Evolutionary conservation across 2,113 vertebrate species (phyloP).

Genomic region (Vicugna pacos): DNA sequence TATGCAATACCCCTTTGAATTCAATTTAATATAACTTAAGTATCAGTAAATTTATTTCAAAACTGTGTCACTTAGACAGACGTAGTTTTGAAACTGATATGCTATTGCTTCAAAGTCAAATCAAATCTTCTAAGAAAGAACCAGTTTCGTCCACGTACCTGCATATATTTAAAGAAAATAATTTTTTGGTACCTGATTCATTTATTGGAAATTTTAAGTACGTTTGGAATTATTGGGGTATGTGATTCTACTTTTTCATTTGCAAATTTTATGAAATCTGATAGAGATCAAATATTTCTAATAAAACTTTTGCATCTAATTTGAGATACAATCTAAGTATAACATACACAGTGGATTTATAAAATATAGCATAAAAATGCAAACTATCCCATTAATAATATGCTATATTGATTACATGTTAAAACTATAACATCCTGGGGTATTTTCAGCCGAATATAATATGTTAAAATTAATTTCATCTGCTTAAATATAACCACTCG

Average conservation of each 20-base stretch:
- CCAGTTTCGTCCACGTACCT: neutral
- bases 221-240: neutral
- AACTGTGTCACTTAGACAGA: neutral
- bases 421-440: neutral
- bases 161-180: constrained; percentile 1
- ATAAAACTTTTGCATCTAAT: constrained; percentile 1
- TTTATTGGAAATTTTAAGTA: neutral
- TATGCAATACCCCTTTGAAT: neutral
- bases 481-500: constrained; percentile 29
- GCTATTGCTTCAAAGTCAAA: constrained; percentile 4
- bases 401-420: neutral
- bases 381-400: constrained; percentile 14
- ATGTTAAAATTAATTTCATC: constrained; percentile 25
- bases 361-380: constrained; percentile 11
- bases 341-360: neutral
- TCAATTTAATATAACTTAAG: neutral
- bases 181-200: neutral
- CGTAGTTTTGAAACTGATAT: constrained; percentile 26
- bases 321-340: neutral
- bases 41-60: constrained; percentile 8
- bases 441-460: neutral
- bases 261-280: constrained; percentile 42
- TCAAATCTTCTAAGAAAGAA: neutral
- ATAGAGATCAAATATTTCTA: constrained; percentile 14
- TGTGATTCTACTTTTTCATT: neutral